A percentile compares a stretch with the other conserved stretches of the same genome.
Evolutionary conservation across 2,888 invertebrate species (phyloP).

Genomic region (Aspidapion aeneum): DNA sequence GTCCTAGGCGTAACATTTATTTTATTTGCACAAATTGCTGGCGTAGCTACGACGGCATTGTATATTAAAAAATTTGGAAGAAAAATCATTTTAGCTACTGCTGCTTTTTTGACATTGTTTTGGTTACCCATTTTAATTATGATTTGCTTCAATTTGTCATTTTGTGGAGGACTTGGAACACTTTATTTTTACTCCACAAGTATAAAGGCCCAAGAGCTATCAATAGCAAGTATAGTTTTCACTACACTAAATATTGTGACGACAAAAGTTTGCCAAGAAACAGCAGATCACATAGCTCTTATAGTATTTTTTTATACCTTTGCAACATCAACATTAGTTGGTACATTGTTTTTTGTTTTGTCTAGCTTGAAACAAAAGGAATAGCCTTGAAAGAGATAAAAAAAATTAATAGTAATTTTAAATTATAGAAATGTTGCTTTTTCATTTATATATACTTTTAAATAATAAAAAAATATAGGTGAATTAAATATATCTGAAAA

Average conservation of each 20-base stretch:
- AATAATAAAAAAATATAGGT: no score
- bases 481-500: no score
- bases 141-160: slow-evolving; percentile 34
- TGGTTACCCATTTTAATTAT: slow-evolving; percentile 37
- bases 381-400: slow-evolving; percentile 35
- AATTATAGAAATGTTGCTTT: no score
- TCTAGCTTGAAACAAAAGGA: slow-evolving; percentile 39
- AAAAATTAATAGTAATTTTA: no score
- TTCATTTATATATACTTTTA: no score
- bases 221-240: slow-evolving; percentile 32
- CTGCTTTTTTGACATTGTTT: slow-evolving; percentile 30
- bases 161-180: slow-evolving; percentile 33
- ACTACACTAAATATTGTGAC: slow-evolving; percentile 29
- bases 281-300: slow-evolving; percentile 34
- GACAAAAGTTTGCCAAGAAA: slow-evolving; percentile 36
- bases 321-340: slow-evolving; percentile 29
- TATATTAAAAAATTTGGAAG: no score
- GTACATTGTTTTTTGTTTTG: slow-evolving; percentile 36
- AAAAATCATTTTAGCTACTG: slow-evolving; percentile 34
- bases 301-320: slow-evolving; percentile 37
- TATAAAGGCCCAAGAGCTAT: slow-evolving; percentile 36
- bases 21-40: slow-evolving; percentile 44
- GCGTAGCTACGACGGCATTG: slow-evolving; percentile 39
- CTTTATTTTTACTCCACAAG: slow-evolving; percentile 40
- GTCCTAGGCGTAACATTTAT: slow-evolving; percentile 46